A percentile compares a stretch with the other conserved stretches of the same genome.
Conservation (phyloP, 2,888 invertebrate genomes). For the Tholera decimalis region DNA sequence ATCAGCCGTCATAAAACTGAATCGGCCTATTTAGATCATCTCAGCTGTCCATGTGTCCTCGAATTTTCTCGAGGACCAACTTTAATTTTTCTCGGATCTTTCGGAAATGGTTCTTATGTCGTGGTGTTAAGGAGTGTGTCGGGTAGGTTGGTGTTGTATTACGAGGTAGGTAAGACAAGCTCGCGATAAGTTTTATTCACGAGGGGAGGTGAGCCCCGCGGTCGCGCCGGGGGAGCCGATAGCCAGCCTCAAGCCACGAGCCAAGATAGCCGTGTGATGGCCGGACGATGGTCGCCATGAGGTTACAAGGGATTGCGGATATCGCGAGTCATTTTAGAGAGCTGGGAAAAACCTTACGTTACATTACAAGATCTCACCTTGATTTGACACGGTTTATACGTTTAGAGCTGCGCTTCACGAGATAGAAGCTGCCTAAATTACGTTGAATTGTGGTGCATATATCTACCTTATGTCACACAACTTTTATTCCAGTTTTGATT, state of each 20-base stretch:
- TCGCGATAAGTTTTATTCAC: constrained; percentile 84
- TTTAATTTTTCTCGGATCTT: constrained; percentile 22
- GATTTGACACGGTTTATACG: background rate
- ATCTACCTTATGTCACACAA: background rate
- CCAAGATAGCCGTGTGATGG: constrained; percentile 61
- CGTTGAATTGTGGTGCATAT: background rate
- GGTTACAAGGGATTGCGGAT: constrained; percentile 46
- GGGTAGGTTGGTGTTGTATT: constrained; percentile 52
- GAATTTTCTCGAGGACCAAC: constrained; percentile 65
- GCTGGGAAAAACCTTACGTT: background rate
- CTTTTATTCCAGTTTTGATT: background rate
- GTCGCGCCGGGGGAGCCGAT: constrained; percentile 64
- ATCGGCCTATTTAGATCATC: constrained; percentile 87
- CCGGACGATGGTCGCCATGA: constrained; percentile 44
- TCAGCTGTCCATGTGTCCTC: constrained; percentile 75
- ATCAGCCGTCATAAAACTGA: constrained; percentile 81
- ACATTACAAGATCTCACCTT: constrained; percentile 29
- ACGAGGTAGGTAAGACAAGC: constrained; percentile 76
- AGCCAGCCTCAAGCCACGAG: constrained; percentile 64
- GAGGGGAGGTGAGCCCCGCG: constrained; percentile 74
- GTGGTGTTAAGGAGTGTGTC: constrained; percentile 22
- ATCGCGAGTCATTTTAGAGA: constrained; percentile 24
- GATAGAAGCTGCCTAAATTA: background rate
- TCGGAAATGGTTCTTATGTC: constrained; percentile 52
- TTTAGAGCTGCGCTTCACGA: background rate